phyloP scores from a whole-genome alignment of 1,140 invertebrate genomes.

The Dreissena polymorpha region DNA sequence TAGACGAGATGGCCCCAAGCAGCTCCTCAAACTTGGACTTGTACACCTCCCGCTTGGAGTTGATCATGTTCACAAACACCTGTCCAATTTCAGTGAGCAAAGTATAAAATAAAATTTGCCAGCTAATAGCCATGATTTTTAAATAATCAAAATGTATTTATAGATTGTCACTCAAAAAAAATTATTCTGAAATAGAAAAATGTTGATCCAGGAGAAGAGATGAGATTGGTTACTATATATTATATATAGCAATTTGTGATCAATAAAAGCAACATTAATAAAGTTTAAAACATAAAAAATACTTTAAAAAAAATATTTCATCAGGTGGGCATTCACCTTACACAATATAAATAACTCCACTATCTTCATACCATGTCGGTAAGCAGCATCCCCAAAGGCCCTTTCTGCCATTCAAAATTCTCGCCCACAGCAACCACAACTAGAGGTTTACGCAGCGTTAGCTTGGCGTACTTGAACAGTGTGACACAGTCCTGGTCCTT shows the following conservation, averaged over 20 bases:
- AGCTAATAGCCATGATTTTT: background rate
- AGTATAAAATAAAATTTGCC: background rate
- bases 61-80: conserved; percentile 71
- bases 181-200: too few species aligned
- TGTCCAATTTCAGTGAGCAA: conserved; percentile 47
- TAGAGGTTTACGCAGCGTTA: conserved; percentile 74
- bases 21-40: conserved; percentile 68
- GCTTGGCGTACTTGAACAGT: conserved; percentile 74
- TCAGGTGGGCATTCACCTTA: too few species aligned
- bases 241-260: background rate
- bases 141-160: too few species aligned
- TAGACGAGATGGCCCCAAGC: conserved; percentile 51
- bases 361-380: conserved; percentile 69
- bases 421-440: conserved; percentile 72
- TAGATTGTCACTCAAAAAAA: too few species aligned
- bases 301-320: background rate
- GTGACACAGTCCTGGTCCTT: conserved; percentile 71
- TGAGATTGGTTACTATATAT: too few species aligned
- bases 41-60: conserved; percentile 53
- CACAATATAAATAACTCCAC: background rate
- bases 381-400: conserved; percentile 69
- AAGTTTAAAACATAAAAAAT: background rate
- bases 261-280: background rate
- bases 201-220: too few species aligned
- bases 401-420: conserved; percentile 70